Percentiles rank a stretch among this genome's conserved stretches.
Conservation (phyloP, 2,113 vertebrate genomes). For the Ascaphus truei region DNA sequence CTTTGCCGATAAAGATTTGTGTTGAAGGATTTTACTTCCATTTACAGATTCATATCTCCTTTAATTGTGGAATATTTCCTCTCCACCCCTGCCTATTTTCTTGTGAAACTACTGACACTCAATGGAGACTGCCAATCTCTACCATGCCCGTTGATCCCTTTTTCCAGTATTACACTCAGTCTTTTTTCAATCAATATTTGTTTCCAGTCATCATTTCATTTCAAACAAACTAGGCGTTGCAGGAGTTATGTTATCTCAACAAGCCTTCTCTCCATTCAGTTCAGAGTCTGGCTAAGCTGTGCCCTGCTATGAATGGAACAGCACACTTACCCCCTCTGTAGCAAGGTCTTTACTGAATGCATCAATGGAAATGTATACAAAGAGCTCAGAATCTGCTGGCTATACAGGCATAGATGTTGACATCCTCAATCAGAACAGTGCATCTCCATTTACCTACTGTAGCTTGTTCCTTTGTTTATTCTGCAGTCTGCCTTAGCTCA, state of each 20-base stretch:
- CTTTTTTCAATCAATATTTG: slow-evolving; percentile 25
- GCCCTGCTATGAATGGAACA: slow-evolving; percentile 28
- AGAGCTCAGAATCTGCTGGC: not conserved
- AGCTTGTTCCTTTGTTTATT: slow-evolving; percentile 4
- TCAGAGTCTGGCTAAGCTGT: slow-evolving; percentile 13
- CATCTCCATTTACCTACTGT: slow-evolving; percentile 14
- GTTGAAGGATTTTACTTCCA: not conserved
- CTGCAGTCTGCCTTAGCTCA: not conserved
- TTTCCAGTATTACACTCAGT: slow-evolving; percentile 11
- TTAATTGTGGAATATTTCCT: slow-evolving; percentile 18
- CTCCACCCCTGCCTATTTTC: slow-evolving; percentile 1
- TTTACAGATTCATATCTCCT: not conserved
- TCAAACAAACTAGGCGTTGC: slow-evolving; percentile 14
- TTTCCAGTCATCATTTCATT: slow-evolving; percentile 24
- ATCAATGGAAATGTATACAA: slow-evolving; percentile 8
- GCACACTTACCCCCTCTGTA: slow-evolving; percentile 3
- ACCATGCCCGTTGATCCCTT: slow-evolving; percentile 7
- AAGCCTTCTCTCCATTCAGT: slow-evolving; percentile 15
- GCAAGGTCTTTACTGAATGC: slow-evolving; percentile 17
- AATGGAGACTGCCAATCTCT: slow-evolving; percentile 16
- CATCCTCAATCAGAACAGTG: slow-evolving; percentile 12
- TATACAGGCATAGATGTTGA: slow-evolving; percentile 13
- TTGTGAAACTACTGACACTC: slow-evolving; percentile 15
- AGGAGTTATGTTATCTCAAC: slow-evolving; percentile 28
- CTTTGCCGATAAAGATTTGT: not conserved